Conservation (phyloP, 2,888 invertebrate species). For the Phengaris arion region DNA sequence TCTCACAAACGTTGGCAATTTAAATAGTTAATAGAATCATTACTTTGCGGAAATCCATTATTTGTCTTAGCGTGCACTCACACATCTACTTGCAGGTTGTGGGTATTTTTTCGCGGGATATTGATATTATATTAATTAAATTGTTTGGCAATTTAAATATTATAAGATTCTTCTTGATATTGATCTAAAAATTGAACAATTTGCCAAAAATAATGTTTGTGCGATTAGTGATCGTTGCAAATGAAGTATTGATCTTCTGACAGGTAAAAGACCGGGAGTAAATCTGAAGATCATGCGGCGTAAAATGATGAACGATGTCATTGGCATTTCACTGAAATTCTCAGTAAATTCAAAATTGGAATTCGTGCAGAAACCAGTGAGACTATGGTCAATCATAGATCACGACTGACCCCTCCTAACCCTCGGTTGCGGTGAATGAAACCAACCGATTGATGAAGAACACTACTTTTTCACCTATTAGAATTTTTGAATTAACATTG, state of each 20-base stretch:
- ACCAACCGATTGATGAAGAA: background rate
- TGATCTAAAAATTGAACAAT: background rate
- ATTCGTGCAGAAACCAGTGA: constrained; percentile 52
- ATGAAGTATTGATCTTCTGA: constrained; percentile 41
- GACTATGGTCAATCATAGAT: constrained; percentile 56
- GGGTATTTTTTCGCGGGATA: no score
- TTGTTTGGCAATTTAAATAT: no score
- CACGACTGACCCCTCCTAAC: constrained; percentile 47
- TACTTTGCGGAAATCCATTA: no score
- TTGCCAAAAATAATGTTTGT: background rate
- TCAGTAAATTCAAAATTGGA: constrained; percentile 45
- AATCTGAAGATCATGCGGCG: constrained; percentile 57
- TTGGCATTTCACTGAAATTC: constrained; percentile 50
- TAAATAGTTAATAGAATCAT: no score
- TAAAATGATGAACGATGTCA: constrained; percentile 53
- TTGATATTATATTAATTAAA: no score
- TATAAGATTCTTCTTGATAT: no score
- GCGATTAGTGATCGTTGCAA: constrained; percentile 13
- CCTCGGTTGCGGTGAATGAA: constrained; percentile 28
- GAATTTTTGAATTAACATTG: background rate
- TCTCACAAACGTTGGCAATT: no score
- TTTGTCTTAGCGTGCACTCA: no score
- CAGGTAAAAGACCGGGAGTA: constrained; percentile 59
- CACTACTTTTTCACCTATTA: background rate
- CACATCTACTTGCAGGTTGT: no score